These are phyloP conservation scores for Sorex maritimensis DNA, from an alignment of 2,797 vertebrate genomes.

Conservation along the genomic window DNA sequence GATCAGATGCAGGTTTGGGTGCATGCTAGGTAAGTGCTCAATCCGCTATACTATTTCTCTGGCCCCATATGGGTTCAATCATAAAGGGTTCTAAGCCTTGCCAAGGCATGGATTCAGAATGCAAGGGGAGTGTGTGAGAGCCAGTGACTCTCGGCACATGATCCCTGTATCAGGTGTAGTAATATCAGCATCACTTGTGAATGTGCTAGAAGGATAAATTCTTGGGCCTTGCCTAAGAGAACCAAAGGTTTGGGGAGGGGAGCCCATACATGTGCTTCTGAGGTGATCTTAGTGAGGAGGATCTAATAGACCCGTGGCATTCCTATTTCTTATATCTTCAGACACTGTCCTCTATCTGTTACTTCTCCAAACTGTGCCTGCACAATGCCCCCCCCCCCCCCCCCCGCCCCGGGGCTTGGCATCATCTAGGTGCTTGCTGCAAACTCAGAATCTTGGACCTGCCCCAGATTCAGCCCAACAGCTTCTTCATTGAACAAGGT, in stretches of 20 bases:
- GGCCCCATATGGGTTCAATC: no score
- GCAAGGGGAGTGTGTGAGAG: not conserved
- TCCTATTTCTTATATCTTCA: not conserved
- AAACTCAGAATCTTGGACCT: not conserved
- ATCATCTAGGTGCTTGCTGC: not conserved
- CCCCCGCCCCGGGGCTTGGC: not conserved
- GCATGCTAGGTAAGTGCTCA: no score
- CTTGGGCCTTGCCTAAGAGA: not conserved
- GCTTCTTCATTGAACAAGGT: conserved; percentile 2
- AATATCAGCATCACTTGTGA: not conserved
- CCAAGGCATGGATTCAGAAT: not conserved
- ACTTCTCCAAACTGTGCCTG: not conserved
- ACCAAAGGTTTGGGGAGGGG: not conserved
- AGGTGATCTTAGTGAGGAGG: no score
- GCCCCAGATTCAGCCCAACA: not conserved
- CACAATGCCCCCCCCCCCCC: no score
- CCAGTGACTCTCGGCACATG: not conserved
- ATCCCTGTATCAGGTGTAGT: not conserved
- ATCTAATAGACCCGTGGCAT: not conserved
- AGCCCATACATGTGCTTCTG: not conserved
- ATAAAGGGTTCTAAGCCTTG: not conserved
- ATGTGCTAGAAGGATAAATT: not conserved
- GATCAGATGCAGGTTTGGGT: no score
- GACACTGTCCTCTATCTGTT: not conserved
- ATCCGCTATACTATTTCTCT: no score